Evolutionary conservation across 30 jellyfish, hydroid and myxozoan species (phyloP), one percentile per base, ranked within the genome.

Genomic region (Aurelia sp.): DNA sequence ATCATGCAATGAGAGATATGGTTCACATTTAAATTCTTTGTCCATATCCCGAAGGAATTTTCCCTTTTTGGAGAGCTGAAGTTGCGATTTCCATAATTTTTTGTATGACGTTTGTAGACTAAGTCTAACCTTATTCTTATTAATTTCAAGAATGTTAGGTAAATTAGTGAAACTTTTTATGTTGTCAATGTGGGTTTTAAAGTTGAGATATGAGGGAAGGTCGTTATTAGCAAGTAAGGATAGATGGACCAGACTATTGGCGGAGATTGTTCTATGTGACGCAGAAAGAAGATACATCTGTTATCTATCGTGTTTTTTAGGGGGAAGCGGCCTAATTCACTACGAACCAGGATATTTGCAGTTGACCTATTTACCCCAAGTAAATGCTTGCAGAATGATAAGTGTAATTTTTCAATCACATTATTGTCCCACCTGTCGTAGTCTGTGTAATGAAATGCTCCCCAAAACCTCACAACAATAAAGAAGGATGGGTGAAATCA

Each of bases 251-350:
- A 65, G 75, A 65, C 41, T 65, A 19, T 65, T 65, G 6, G 66
- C 22, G 41, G 75, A 65, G 50, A 65, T 65, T 65, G 75, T 30
- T 65, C 50, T 31, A 65, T 65, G 75, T 65, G 75, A 3, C 75
- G 75, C 48, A 33, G 27, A 71, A 71, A 13, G 82, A 18, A 75
- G 3, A 35, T 35, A 35, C 47, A 71, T 41, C 21, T n/a, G 17
- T 20, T 48, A 13, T 6, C 76, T 53, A 20, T 55, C 51, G 66
- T 57, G 66, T n/a, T 57, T 57, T 57, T 57, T 57, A 57, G 66
- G 10, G n/a, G n/a, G n/a, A n/a, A n/a, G n/a, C n/a, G n/a, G n/a
- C n/a, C n/a, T n/a, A n/a, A n/a, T n/a, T n/a, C n/a, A n/a, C n/a
- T n/a, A n/a, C n/a, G n/a, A n/a, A n/a, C n/a, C n/a, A n/a, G n/a